Base-by-base conservation (phyloP, 2,113 vertebrate species). In the Ibidorhyncha struthersii region DNA sequence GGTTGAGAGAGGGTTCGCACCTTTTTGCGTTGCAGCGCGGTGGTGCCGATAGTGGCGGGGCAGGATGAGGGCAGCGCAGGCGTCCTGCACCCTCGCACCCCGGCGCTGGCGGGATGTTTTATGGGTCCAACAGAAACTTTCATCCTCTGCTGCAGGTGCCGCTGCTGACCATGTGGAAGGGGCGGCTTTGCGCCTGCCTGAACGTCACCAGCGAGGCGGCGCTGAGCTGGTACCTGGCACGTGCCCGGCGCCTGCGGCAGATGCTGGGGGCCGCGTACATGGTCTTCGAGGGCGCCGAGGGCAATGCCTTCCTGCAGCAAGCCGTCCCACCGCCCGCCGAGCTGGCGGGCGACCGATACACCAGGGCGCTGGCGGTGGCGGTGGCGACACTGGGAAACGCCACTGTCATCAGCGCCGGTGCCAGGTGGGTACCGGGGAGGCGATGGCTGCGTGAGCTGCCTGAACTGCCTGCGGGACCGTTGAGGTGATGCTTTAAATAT, bases 191-290 rank as follows among this genome's bases (percentile, higher is more conserved):
- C 0, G 98, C 99, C 59, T 99, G 98, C 96, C 98, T 99, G 71
- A 99, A 99, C 34, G 96, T 99, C 95, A 98, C 98, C 90, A 99
- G 98, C 36, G 96, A 98, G n/a, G 97, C 69, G 27, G 99, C 98
- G 0, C 97, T 98, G 56, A 91, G 87, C 95, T 99, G 99, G 99
- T 99, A 98, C 96, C 95, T 99, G 98, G 98, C 98, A 8, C 98
- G 97, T 18, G 98, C 98, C 90, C 98, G 38, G 34, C 95, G 56
- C 53, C 93, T 99, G 74, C 97, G 66, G 96, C 97, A 97, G 84
- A 98, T 53, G 1, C 93, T 99, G 93, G 99, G 98, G 40, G 98
- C 99, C 76, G 66, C 98, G 40, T 99, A 98, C 14, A 0, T 99
- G 72, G 84, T 93, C 62, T 95, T 99, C 13, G 99, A 99, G 95